Conservation (phyloP, 2,113 vertebrate species). For the Podarcis muralis region DNA sequence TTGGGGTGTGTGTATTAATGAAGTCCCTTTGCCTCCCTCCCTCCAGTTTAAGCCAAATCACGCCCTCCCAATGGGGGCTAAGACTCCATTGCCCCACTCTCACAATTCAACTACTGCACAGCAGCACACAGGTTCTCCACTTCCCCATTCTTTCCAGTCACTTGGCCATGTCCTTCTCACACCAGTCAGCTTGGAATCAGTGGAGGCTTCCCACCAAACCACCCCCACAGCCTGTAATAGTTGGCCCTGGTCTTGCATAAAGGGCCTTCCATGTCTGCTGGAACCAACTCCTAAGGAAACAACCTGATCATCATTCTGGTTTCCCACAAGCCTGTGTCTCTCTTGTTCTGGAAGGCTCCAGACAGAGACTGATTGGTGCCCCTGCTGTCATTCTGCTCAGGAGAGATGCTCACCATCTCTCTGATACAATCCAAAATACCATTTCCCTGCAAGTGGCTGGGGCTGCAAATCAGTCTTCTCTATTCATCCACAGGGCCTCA, state of each 20-base stretch:
- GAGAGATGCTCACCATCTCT: neutral
- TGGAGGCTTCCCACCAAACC: neutral
- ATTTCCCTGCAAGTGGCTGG: neutral
- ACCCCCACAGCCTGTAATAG: neutral
- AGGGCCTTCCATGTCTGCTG: neutral
- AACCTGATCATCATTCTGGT: neutral
- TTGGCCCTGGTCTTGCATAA: neutral
- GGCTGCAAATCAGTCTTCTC: neutral
- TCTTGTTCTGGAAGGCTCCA: neutral
- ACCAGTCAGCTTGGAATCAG: neutral
- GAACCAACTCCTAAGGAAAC: too few relatives aligned
- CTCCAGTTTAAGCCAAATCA: neutral
- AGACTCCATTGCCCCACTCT: neutral
- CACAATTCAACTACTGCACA: too few relatives aligned
- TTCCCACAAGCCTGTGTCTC: neutral
- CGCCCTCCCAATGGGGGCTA: neutral
- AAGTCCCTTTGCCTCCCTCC: neutral
- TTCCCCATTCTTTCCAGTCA: neutral
- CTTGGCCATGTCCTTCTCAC: neutral
- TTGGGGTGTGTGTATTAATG: too few relatives aligned
- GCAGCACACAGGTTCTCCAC: neutral
- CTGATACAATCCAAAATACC: too few relatives aligned
- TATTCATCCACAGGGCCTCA: neutral
- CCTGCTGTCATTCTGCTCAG: constrained; percentile 4
- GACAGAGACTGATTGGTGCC: neutral